Evolutionary conservation across 2,113 vertebrate genomes (phyloP).

Genomic region (Otus sunia): DNA sequence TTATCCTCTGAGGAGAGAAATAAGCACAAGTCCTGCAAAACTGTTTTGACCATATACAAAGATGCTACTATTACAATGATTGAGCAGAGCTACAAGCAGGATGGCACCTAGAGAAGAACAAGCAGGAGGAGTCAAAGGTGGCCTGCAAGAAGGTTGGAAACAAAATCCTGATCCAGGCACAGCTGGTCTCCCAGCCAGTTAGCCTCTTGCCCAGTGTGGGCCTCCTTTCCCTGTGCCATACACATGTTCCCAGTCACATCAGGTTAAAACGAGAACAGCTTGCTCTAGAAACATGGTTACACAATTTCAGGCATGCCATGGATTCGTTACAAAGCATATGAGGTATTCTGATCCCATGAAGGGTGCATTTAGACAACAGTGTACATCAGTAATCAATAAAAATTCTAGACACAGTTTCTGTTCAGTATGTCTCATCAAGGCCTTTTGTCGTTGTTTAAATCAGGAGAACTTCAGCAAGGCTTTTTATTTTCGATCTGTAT

Average conservation of each 20-base stretch:
- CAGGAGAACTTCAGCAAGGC: background rate
- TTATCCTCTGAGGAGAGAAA: background rate
- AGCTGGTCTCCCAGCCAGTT: background rate
- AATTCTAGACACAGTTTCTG: background rate
- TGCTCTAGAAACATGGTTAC: background rate
- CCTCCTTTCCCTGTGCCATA: background rate
- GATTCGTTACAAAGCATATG: fast-evolving
- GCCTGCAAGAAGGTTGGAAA: background rate
- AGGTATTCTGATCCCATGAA: background rate
- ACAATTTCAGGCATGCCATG: background rate
- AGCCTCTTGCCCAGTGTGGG: background rate
- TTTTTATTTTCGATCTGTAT: background rate
- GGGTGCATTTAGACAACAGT: background rate
- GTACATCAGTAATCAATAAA: background rate
- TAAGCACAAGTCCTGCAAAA: background rate
- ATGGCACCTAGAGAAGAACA: background rate
- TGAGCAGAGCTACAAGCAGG: background rate
- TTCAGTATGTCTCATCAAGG: background rate
- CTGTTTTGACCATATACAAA: background rate
- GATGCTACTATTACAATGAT: fast-evolving
- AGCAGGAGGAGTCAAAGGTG: background rate
- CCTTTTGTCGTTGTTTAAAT: background rate
- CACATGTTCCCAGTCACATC: background rate
- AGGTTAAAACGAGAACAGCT: background rate
- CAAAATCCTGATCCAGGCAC: background rate